Base-by-base conservation (phyloP, 2,888 invertebrate genomes). In the Meganola albula region DNA sequence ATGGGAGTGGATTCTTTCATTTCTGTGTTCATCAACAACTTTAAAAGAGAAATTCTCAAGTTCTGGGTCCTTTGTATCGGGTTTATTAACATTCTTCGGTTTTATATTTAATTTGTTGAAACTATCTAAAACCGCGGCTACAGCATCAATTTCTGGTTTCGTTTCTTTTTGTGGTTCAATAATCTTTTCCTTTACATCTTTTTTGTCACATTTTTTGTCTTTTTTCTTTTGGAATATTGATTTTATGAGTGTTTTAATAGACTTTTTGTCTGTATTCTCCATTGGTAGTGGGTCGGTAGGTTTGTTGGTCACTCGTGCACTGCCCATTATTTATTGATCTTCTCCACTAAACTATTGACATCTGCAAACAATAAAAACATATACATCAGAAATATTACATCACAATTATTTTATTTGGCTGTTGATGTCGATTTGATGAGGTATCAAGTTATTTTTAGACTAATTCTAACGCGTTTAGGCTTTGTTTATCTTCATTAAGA, bases 1-100 rank as follows among this genome's bases (percentile, higher is more conserved):
- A 3, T 82, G 73, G 0, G 80, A 80, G 8, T 72, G 57, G 1
- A 69, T 68, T 20, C 77, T 64, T 2, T 56, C 57, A 2, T 47
- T 48, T 32, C 52, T 40, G 0, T 72, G 63, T 1, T 72, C 72
- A 20, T 70, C 59, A 4, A 79, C 61, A 0, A 63, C 40, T 54
- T 69, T 71, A 22, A 57, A 58, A 0, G 4, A 20, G 35, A 80
- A 80, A 25, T 74, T 65, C 0, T 59, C 48, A 0, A 70, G 76
- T 10, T 78, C 63, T 0, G 65, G 60, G 42, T 74, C 72, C 75
- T 64, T 0, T 67, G 62, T 9, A 73, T 63, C 2, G 60, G 58
- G 8, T 62, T 45, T 1, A 53, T 53, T 2, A 45, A 34, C 5
- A 30, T 36, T 9, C 48, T 28, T 18, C 12, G 0, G 27, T 20